Evolutionary conservation across 2,113 vertebrate genomes (phyloP).

Genomic region (Laticauda laticaudata): DNA sequence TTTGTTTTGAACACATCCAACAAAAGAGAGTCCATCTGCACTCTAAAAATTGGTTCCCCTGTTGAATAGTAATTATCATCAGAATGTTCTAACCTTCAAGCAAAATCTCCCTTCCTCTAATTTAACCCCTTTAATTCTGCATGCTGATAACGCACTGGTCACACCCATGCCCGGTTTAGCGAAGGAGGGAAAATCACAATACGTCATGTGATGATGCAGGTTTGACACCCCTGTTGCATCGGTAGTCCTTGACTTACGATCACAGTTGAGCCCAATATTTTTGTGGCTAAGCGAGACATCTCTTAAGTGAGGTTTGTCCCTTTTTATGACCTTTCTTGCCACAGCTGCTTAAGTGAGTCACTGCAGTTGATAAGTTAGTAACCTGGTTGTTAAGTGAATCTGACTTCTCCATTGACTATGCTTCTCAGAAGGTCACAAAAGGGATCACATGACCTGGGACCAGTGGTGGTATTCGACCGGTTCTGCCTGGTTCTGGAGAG

Average conservation of each 20-base stretch:
- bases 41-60: neutral
- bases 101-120: neutral
- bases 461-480: too few relatives aligned
- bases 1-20: neutral
- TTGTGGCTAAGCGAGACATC: neutral
- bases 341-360: neutral
- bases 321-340: neutral
- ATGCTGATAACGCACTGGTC: too few relatives aligned
- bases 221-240: too few relatives aligned
- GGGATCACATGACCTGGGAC: neutral
- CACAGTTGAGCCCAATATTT: neutral
- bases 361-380: neutral
- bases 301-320: neutral
- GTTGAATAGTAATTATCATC: neutral
- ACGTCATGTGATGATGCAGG: too few relatives aligned
- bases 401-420: neutral
- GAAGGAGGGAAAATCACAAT: too few relatives aligned
- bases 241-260: neutral
- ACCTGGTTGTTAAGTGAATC: neutral
- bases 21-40: neutral
- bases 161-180: too few relatives aligned
- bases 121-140: neutral
- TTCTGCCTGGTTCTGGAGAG: too few relatives aligned
- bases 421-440: neutral
- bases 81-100: neutral